phyloP scores from a whole-genome alignment of 2,797 vertebrate genomes.

The Malacoraja senta region DNA sequence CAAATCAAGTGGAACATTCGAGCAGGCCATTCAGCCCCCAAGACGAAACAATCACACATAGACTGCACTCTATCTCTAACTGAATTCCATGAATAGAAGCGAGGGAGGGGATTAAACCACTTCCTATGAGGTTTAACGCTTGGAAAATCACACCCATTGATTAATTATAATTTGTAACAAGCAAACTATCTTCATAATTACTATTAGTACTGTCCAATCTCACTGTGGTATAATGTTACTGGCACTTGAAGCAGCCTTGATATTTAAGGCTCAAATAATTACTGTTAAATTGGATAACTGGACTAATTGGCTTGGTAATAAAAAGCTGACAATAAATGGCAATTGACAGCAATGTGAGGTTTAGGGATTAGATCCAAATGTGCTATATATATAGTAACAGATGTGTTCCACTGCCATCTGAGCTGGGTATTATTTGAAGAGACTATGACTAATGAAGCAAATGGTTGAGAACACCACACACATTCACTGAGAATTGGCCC shows the following conservation, averaged over 20 bases:
- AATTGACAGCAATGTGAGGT: not conserved
- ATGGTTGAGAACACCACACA: not conserved
- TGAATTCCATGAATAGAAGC: not conserved
- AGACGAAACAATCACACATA: too few species aligned
- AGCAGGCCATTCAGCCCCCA: too few species aligned
- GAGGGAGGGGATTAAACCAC: not conserved
- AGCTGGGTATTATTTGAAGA: not conserved
- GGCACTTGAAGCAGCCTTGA: not conserved
- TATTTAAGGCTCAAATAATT: not conserved
- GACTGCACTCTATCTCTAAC: too few species aligned
- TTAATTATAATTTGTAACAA: not conserved
- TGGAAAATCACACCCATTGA: not conserved
- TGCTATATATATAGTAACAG: not conserved
- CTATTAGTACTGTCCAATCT: not conserved
- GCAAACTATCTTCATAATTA: not conserved
- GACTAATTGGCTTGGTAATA: not conserved
- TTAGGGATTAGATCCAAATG: not conserved
- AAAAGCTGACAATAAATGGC: not conserved
- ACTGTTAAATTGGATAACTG: not conserved
- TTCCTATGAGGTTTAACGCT: not conserved
- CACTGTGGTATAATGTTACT: not conserved
- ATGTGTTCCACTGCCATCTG: not conserved
- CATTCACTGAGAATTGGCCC: not conserved
- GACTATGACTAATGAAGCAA: not conserved
- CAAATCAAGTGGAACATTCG: not conserved